Conservation (phyloP, 2,113 vertebrate genomes). For the Spea bombifrons region DNA sequence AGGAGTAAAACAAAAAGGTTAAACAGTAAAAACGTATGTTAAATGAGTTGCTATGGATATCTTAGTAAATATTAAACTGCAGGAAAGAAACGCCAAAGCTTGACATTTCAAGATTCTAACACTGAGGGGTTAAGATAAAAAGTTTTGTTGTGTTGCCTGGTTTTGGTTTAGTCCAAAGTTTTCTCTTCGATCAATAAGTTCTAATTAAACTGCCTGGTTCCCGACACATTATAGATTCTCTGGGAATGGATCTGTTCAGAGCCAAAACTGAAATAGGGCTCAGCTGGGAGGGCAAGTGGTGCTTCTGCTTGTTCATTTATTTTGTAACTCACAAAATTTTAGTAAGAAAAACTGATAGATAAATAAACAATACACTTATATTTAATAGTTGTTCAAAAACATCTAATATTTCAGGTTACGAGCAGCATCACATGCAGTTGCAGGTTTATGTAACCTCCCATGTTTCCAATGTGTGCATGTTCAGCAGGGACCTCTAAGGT, state of each 20-base stretch:
- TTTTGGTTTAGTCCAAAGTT: slow-evolving; percentile 40
- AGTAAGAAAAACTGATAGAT: slow-evolving; percentile 4
- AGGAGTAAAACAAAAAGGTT: no score
- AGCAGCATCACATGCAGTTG: no score
- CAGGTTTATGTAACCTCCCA: no score
- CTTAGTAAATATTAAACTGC: no score
- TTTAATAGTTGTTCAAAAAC: neutral
- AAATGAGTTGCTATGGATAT: no score
- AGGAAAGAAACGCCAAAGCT: no score
- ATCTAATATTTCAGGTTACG: no score
- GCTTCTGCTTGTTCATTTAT: slow-evolving; percentile 26
- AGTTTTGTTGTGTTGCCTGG: slow-evolving; percentile 32
- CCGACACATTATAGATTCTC: slow-evolving; percentile 43
- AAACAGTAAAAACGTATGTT: no score
- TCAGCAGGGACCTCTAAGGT: no score
- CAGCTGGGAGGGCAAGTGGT: slow-evolving; percentile 25
- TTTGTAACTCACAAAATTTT: slow-evolving; percentile 11
- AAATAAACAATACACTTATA: neutral
- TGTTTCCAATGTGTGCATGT: no score
- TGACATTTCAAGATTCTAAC: neutral
- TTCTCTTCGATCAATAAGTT: slow-evolving; percentile 42
- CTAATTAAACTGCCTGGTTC: slow-evolving; percentile 47
- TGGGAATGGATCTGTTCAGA: slow-evolving; percentile 43
- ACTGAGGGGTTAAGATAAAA: slow-evolving; percentile 34
- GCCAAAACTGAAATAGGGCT: slow-evolving; percentile 47